A percentile compares a stretch with the other conserved stretches of the same genome.
phyloP scores from a whole-genome alignment of 2,113 vertebrate genomes.

The Salvelinus sp. region DNA sequence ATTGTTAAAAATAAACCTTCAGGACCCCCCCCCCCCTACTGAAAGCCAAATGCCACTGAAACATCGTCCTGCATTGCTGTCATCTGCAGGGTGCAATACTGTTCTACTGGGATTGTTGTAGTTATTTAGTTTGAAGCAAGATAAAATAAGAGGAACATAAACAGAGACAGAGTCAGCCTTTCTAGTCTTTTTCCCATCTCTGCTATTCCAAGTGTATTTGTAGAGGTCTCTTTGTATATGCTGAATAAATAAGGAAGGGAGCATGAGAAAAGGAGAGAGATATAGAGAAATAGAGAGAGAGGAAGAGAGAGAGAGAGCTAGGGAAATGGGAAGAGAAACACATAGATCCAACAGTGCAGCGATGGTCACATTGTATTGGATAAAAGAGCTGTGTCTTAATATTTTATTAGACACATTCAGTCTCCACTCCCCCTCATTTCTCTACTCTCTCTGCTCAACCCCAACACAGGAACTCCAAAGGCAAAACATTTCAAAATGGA shows the following conservation, averaged over 20 bases:
- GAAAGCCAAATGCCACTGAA: slow-evolving; percentile 48
- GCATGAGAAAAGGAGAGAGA: slow-evolving; percentile 16
- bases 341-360: slow-evolving; percentile 25
- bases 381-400: slow-evolving; percentile 63
- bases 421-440: slow-evolving; percentile 45
- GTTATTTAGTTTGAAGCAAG: slow-evolving; percentile 27
- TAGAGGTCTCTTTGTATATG: slow-evolving; percentile 2
- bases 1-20: slow-evolving; percentile 14
- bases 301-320: slow-evolving; percentile 13
- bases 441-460: slow-evolving; percentile 43
- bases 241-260: slow-evolving; percentile 21
- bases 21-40: background rate
- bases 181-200: slow-evolving; percentile 14
- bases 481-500: slow-evolving; percentile 29
- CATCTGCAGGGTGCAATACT: slow-evolving; percentile 34
- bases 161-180: slow-evolving; percentile 14
- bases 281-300: slow-evolving; percentile 20
- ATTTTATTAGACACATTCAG: slow-evolving; percentile 67
- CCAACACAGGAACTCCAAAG: slow-evolving; percentile 45
- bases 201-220: slow-evolving; percentile 20
- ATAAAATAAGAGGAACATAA: slow-evolving; percentile 21
- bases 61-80: slow-evolving; percentile 50
- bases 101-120: slow-evolving; percentile 41
- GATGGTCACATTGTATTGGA: slow-evolving; percentile 50
- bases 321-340: background rate